Evolutionary conservation across 2,888 invertebrate genomes (phyloP).

Genomic region (Chironomus riparius): DNA sequence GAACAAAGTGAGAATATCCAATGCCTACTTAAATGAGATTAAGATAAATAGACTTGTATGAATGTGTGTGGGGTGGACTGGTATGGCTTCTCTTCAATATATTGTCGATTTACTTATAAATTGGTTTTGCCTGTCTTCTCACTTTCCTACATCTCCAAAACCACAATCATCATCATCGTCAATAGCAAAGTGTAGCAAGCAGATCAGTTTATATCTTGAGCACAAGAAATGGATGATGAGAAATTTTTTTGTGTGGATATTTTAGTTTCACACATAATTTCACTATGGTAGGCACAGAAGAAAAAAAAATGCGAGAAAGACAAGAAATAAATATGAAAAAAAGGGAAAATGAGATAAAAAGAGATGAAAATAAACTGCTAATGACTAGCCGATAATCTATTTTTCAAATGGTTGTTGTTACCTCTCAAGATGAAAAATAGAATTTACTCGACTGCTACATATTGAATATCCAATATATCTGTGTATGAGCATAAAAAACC

Average conservation of each 20-base stretch:
- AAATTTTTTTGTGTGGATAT: background rate
- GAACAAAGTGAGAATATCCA: background rate
- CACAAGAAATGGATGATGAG: background rate
- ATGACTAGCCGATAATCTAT: constrained; percentile 22
- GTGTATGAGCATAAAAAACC: background rate
- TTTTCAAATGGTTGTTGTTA: background rate
- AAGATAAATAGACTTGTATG: constrained; percentile 24
- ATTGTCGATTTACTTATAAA: background rate
- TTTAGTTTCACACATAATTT: background rate
- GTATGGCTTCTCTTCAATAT: background rate
- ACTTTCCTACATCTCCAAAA: no score
- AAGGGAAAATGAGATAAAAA: constrained; percentile 7
- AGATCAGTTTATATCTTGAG: background rate
- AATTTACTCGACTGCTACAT: no score
- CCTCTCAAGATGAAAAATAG: no score
- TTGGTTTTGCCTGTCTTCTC: background rate
- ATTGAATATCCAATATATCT: no score
- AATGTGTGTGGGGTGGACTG: background rate
- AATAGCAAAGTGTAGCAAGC: background rate
- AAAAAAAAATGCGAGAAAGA: background rate
- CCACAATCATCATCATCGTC: background rate
- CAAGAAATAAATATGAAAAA: background rate
- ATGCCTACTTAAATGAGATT: constrained; percentile 20
- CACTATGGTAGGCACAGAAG: background rate
- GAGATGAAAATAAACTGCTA: constrained; percentile 25